phyloP scores from a whole-genome alignment of 1,140 invertebrate species.

The Amphibalanus amphitrite region DNA sequence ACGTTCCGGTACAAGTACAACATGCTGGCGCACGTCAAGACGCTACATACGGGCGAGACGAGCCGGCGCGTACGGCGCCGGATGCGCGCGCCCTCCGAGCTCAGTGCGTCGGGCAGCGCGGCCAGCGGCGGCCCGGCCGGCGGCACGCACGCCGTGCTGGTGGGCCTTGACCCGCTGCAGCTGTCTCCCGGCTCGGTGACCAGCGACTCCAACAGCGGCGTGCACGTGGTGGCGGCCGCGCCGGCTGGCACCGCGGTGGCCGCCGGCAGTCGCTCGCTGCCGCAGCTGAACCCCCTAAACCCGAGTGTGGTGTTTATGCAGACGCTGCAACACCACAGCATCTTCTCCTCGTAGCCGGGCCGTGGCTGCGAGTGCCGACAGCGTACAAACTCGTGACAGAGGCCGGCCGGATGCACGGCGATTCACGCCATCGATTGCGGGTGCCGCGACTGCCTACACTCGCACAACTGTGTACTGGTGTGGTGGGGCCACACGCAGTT shows the following conservation, averaged over 20 bases:
- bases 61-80: background rate
- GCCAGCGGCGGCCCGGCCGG: background rate
- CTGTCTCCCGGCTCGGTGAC: background rate
- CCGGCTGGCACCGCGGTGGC: background rate
- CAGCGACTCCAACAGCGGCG: background rate
- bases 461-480: too few species aligned
- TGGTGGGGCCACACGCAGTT: too few species aligned
- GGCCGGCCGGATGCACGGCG: too few species aligned
- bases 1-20: conserved; percentile 2
- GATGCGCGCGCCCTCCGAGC: background rate
- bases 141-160: background rate
- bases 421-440: too few species aligned
- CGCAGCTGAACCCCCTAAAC: background rate
- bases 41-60: background rate
- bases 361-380: too few species aligned
- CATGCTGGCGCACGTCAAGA: conserved; percentile 5
- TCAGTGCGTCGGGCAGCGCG: background rate
- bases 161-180: background rate
- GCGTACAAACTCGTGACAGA: too few species aligned
- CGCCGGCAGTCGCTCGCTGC: background rate
- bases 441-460: too few species aligned
- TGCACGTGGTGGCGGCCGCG: background rate
- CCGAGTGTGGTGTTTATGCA: background rate
- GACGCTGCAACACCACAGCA: conserved; percentile 3
- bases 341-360: conserved; percentile 1